Evolutionary conservation across 2,113 vertebrate species (phyloP), one percentile per base, ranked within the genome.

Genomic region (Nibea coibor): DNA sequence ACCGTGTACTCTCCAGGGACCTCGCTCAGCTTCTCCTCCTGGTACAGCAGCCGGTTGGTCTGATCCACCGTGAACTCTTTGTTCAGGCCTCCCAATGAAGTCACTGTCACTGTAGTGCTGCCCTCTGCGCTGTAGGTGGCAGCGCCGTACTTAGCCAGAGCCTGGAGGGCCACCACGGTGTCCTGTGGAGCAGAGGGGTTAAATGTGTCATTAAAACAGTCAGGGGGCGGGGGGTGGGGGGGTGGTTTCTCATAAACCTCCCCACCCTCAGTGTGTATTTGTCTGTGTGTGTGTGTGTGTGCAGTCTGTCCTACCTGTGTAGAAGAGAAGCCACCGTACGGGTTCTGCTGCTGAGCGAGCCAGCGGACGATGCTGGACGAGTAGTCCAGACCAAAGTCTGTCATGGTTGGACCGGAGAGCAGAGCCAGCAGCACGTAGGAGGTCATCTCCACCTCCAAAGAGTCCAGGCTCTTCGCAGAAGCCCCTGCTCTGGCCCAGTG

Each of bases 151-250:
- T 95, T 96, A 17, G 97, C 94, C 81, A 97, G 85, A 2, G 96
- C 96, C 86, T 97, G 96, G 50, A 97, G 95, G 75, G 96, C 97
- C 0, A 97, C 96, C n/a, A 97, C 94, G 0, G 96, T 97, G 88
- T 97, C 97, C 97, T 97, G 89, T 45, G 24, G 28, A 47, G 58
- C 24, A 43, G 16, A 19, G 31, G 3, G 47, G 62, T 63, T 51
- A 72, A 64, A 67, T 4, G 8, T 10, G 35, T 59, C 5, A 56
- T 12, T 24, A n/a, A 11, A 59, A 6, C 24, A 35, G 24, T 35
- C 3, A 26, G 24, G 16, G 9, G 5, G 10, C 48, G 48, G 35
- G 7, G 15, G 31, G 31, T 4, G 28, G 31, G 31, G 6, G 31
- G 35, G 35, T 1, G 16, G 4, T 4, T 20, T 47, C 19, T 17